Conservation (phyloP, 2,888 invertebrate species). For the Diploptera punctata region DNA sequence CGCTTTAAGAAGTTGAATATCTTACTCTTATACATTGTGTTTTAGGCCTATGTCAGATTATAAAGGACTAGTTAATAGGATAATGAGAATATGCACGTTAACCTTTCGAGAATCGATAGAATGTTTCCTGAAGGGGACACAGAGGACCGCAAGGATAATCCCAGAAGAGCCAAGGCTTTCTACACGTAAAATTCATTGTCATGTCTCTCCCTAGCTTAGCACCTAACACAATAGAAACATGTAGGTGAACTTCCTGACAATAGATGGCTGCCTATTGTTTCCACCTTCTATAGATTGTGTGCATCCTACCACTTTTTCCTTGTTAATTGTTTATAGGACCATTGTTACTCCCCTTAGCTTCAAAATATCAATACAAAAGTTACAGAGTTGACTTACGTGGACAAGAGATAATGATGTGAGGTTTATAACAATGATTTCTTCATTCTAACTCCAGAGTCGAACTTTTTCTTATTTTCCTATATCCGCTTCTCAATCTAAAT, state of each 20-base stretch:
- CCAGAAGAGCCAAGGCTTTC: not conserved
- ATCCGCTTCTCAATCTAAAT: no score
- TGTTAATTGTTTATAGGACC: not conserved
- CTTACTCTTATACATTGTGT: no score
- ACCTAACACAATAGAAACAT: not conserved
- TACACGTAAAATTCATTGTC: not conserved
- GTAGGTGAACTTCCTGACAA: not conserved
- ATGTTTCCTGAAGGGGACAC: slow-evolving; percentile 2
- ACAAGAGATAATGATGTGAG: no score
- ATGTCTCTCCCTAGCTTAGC: not conserved
- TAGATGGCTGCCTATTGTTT: not conserved
- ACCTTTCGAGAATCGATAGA: slow-evolving; percentile 19
- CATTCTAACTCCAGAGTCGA: no score
- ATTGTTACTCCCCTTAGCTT: not conserved
- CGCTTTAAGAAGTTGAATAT: no score
- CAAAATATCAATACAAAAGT: not conserved
- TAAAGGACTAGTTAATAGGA: no score
- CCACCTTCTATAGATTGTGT: no score
- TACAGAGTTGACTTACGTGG: no score
- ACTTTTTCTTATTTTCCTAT: no score
- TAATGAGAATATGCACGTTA: no score
- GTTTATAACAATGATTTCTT: no score
- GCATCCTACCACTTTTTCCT: not conserved
- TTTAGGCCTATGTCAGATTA: no score
- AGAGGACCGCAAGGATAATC: not conserved